Conservation (phyloP, 1,140 invertebrate genomes). For the Bombus superbus region DNA sequence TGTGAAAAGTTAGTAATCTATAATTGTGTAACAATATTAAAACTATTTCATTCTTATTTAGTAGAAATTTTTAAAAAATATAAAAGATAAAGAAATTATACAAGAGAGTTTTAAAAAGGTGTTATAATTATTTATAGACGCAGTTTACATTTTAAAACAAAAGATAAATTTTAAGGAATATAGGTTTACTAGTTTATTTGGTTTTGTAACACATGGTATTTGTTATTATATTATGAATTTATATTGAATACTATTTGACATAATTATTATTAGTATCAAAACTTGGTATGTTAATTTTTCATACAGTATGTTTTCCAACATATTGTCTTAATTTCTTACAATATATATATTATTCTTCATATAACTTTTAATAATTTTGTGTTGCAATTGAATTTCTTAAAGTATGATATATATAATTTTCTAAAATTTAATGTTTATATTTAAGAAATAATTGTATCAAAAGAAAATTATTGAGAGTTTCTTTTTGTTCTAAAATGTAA, state of each 20-base stretch:
- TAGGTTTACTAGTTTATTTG: too few species aligned
- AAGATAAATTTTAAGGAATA: not conserved
- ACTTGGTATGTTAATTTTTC: not conserved
- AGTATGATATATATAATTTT: not conserved
- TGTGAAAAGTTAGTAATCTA: not conserved
- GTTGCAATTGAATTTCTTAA: not conserved
- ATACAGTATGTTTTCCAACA: not conserved
- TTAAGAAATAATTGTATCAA: too few species aligned
- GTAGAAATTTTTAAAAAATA: not conserved
- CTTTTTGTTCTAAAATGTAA: too few species aligned
- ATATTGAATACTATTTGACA: not conserved
- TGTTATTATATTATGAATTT: not conserved
- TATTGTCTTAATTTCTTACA: not conserved
- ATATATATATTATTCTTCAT: not conserved
- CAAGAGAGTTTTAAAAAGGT: not conserved
- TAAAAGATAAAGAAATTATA: not conserved
- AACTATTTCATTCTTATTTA: constrained; percentile 6
- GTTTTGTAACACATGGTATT: not conserved
- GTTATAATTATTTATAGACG: not conserved
- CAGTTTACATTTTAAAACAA: not conserved
- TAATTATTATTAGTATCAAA: not conserved
- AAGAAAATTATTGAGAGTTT: too few species aligned
- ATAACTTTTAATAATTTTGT: not conserved
- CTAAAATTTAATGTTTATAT: too few species aligned
- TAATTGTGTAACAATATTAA: not conserved